Base-by-base conservation (phyloP, 2,113 vertebrate genomes). In the Carassius auratus region DNA sequence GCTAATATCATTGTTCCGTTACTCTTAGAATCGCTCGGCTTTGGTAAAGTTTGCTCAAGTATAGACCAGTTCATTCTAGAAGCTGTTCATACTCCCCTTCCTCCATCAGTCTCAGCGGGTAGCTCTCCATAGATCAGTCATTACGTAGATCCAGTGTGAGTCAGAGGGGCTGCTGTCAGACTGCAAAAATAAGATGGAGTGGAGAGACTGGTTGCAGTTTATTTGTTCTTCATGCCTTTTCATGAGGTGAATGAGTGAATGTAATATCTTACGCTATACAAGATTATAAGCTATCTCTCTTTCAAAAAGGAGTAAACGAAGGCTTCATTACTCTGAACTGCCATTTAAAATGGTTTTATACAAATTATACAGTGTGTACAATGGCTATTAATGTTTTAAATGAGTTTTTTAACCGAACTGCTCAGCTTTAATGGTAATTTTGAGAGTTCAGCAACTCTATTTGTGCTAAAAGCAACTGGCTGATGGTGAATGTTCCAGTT, bases 81-180 rank as follows among this genome's bases (percentile, higher is more conserved):
- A 36, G 76, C 57, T 38, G 57, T 79, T 79, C 76, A 79, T 57
- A 79, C 52, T 77, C 52, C 33, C 57, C 57, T 57, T 79, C 57
- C 76, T 79, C 55, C 59, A 62, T 42, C 36, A 45, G 55, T 62
- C 76, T 23, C 76, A 61, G 76, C 21, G 21, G 76, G 76, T 38
- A 62, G 33, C 57, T 79, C 38, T 42, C 36, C 36, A 55, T 19
- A 55, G 76, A 77, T 77, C 50, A 78, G 38, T 78, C 30, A 78
- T 59, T 59, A 38, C 76, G 33, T 21, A 78, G 52, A 59, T 59
- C 52, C 17, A 38, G 76, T 59, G 30, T 57, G 76, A 77, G 52
- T 77, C 76, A 77, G 76, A 77, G 9, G 23, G 23, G 23, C 23
- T 52, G 45, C 23, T 76, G 30, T 57, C 50, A 78, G 52, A 36